Conservation (phyloP, 1,140 invertebrate genomes). For the Lucilia sericata region DNA sequence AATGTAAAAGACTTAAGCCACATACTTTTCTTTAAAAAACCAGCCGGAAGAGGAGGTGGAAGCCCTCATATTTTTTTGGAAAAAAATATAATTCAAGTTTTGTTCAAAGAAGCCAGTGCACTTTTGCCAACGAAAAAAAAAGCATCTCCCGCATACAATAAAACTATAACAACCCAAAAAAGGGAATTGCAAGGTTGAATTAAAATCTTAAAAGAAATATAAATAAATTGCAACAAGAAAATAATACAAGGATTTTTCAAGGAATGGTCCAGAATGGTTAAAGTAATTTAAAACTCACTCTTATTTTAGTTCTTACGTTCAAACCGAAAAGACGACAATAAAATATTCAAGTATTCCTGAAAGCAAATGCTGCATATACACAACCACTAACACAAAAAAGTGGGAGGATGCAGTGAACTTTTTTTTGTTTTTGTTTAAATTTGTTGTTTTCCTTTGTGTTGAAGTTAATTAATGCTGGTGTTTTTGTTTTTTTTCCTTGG, state of each 20-base stretch:
- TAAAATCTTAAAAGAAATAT: background rate
- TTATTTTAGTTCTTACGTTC: background rate
- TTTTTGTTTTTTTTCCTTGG: constrained; percentile 26
- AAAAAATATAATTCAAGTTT: background rate
- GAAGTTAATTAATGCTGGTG: background rate
- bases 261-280: constrained; percentile 14
- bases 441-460: constrained; percentile 5
- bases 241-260: constrained; percentile 20
- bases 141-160: constrained; percentile 28
- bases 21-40: background rate
- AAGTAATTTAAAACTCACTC: no score
- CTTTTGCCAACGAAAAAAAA: background rate
- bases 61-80: background rate
- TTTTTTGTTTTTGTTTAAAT: constrained; percentile 47
- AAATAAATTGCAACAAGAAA: constrained; percentile 39
- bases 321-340: background rate
- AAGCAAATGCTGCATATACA: background rate
- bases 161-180: background rate
- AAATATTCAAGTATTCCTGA: background rate
- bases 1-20: background rate
- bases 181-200: constrained; percentile 14
- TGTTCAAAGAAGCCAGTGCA: background rate
- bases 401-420: constrained; percentile 66
- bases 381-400: constrained; percentile 55
- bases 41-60: constrained; percentile 42